Evolutionary conservation across 2,113 vertebrate genomes (phyloP), one percentile per base, ranked within the genome.

Genomic region (Coryphaenoides rupestris): DNA sequence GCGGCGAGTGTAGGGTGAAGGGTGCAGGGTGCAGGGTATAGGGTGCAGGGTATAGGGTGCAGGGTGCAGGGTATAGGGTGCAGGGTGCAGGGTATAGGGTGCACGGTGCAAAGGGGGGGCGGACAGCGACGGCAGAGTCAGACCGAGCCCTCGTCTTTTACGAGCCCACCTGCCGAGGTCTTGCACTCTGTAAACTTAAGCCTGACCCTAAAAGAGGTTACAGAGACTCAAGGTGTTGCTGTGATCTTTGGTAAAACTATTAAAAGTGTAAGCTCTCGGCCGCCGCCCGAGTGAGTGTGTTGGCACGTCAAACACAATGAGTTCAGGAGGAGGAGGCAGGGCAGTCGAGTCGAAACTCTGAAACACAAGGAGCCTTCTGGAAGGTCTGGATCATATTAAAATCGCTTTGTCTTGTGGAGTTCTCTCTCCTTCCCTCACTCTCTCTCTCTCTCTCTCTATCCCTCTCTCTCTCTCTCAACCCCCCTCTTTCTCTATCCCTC

Each of bases 331-430:
- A n/a, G 58, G 52, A 68, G 70, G 65, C 23, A 47, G 73, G 62
- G 73, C 74, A 76, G 63, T 55, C 7, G 22, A 70, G 65, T 68
- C 56, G 62, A n/a, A n/a, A n/a, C 73, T 83, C 77, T 83, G 77
- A 78, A 85, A 76, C 73, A 67, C 73, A 67, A 75, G 10, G 54
- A 79, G 62, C 68, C 60, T 71, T 69, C 68, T 49, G 55, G 57
- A 71, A 68, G 65, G 67, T 78, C 81, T 84, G 85, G 81, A 76
- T 83, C 66, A 33, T 53, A 80, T 86, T 84, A 78, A 72, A n/a
- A 72, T 40, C 74, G 72, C 59, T 78, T 80, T 84, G 73, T 84
- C 72, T 79, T 12, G 9, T 6, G 4, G 9, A 10, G 33, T 40
- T 40, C 24, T 1, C 1, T 33, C 28, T 33, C 28, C 10, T 9